Evolutionary conservation across 2,113 vertebrate species (phyloP).

Genomic region (Regulus satrapa): DNA sequence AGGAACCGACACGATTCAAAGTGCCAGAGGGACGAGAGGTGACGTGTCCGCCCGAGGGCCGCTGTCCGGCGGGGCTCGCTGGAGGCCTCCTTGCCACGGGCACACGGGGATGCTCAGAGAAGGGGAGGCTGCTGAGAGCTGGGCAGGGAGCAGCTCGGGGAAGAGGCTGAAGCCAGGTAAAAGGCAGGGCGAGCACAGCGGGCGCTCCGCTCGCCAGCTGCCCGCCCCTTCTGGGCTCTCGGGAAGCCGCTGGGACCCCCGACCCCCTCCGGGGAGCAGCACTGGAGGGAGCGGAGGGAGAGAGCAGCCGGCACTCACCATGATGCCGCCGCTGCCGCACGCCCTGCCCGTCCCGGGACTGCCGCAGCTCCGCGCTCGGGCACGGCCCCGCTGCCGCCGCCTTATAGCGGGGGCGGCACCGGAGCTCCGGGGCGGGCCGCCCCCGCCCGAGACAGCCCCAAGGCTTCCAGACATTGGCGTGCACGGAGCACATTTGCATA

Average conservation of each 20-base stretch:
- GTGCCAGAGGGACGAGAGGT: neutral
- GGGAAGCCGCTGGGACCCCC: neutral
- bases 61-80: no score
- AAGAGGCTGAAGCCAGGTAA: conserved; percentile 79
- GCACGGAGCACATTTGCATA: no score
- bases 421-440: neutral
- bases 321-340: neutral
- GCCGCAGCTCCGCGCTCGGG: neutral
- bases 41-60: neutral
- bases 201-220: neutral
- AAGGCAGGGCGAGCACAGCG: neutral
- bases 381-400: neutral
- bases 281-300: neutral
- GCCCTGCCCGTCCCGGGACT: neutral
- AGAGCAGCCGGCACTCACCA: conserved; percentile 43
- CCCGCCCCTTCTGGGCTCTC: neutral
- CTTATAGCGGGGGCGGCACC: conserved; percentile 41
- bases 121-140: conserved; percentile 61
- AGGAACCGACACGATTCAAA: neutral
- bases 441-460: neutral
- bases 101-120: neutral
- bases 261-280: neutral
- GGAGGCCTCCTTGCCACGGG: neutral
- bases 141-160: conserved; percentile 74
- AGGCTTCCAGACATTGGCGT: no score